Conservation (phyloP, 2,113 vertebrate species). For the Alethe diademata region DNA sequence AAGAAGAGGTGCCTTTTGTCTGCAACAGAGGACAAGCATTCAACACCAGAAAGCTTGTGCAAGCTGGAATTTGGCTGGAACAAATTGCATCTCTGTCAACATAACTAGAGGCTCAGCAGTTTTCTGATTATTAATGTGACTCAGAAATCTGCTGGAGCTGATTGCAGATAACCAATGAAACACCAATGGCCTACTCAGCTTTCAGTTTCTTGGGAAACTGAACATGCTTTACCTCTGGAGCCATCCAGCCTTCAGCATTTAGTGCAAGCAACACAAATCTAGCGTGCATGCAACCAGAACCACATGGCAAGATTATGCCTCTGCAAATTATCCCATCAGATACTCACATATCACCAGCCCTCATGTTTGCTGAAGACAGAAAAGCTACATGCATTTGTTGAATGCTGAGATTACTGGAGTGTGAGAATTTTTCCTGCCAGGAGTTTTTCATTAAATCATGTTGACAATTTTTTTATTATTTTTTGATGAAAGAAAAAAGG, state of each 20-base stretch:
- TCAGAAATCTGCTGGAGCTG: constrained; percentile 56
- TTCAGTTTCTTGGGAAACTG: constrained; percentile 1
- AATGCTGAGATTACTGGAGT: background rate
- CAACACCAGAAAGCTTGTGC: background rate
- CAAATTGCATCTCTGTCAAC: constrained; percentile 42
- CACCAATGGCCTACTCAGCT: background rate
- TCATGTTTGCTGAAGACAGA: background rate
- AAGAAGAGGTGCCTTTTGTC: constrained; percentile 8
- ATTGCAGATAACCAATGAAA: constrained; percentile 9
- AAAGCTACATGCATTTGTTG: background rate
- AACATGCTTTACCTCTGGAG: background rate
- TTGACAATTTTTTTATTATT: background rate
- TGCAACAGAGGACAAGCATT: constrained; percentile 1
- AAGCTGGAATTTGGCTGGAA: constrained; percentile 33
- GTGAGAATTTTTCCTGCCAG: background rate
- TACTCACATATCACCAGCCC: background rate
- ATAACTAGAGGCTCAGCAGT: constrained; percentile 15
- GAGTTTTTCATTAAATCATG: background rate
- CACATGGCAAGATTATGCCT: background rate
- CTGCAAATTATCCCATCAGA: background rate
- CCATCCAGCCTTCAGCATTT: constrained; percentile 1
- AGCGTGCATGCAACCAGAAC: background rate
- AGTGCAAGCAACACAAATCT: constrained; percentile 28
- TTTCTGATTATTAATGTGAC: constrained; percentile 65
- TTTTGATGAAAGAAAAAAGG: background rate